Base-by-base conservation (phyloP, 1,140 invertebrate genomes). In the Rhopalosiphum maidis region DNA sequence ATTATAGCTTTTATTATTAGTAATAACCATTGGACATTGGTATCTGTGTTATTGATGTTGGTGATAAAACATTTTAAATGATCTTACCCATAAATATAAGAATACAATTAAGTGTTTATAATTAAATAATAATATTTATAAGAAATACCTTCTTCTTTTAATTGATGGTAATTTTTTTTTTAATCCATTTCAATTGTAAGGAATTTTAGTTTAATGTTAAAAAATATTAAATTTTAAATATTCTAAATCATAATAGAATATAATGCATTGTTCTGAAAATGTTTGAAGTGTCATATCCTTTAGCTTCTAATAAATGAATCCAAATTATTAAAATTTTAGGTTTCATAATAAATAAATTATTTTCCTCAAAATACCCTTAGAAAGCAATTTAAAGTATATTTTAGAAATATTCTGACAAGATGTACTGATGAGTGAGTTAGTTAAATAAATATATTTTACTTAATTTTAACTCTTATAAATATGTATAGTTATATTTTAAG, bases 11-110 rank as follows among this genome's bases (percentile, higher is more conserved):
- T 77, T 77, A 8, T 93, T 93, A 41, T 86, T 85, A 54, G 86
- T 85, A 51, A 30, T 85, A 85, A 54, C 48, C 77, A 85, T 93
- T 93, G 91, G 91, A 93, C 91, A 93, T 93, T 93, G 91, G 91
- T 93, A 93, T 92, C 22, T 48, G 22, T 92, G 48, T 93, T 68
- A 68, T 90, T 90, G 30, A 68, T 68, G 89, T 60, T 90, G 54
- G 21, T 41, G 9, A 68, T 90, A n/a, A 68, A 68, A 68, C 43
- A 43, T 90, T 43, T 25, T 43, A 68, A 43, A 4, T 35, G 35
- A 35, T 35, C 9, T 88, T 51, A n/a, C n/a, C 21, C n/a, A 23
- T 88, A 35, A 87, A 87, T 86, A 46, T 86, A 21, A 37, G 35
- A 5, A 82, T 35, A 35, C 18, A 77, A 9, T 25, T 60, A 60